Evolutionary conservation across 1,140 invertebrate species (phyloP), one percentile per base, ranked within the genome.

Genomic region (Spodoptera frugiperda): DNA sequence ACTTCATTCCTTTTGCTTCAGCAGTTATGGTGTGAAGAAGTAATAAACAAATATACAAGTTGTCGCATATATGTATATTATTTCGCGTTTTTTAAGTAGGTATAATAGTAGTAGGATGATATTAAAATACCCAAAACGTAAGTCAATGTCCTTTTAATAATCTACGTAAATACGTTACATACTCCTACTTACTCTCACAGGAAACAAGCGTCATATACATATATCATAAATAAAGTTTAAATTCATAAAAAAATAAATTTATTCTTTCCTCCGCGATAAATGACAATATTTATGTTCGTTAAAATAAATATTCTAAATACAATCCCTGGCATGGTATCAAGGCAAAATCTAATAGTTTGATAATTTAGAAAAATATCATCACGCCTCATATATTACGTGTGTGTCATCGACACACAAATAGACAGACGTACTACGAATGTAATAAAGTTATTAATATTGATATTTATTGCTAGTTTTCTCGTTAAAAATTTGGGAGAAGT

Each of bases 311-410:
- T 70, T 17, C 21, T 53, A 70, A 53, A 70, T 53, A 21, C 21
- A 19, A 14, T 70, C 21, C n/a, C 65, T 70, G 65, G 48, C 65
- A 70, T 25, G 17, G 33, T 33, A 51, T 51, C 67, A 70, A 70
- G 67, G 46, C 54, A 53, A 70, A 63, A 39, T 63, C 59, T 46
- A 51, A 70, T 70, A 53, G 48, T 33, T 54, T 17, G 67, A 17
- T 10, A 10, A 54, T 70, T 12, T 25, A 67, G 10, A 65, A 67
- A n/a, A 67, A 67, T 67, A 49, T 19, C 12, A 33, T 33, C 59
- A 17, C 15, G 30, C 30, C 6, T 63, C 14, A 44, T 63, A 63
- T 44, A 44, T 39, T 39, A 6, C 4, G 33, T 39, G 33, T 63
- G 59, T 44, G 15, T 63, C 59, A 46, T 46, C 15, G 44, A 44